Base-by-base conservation (phyloP, 2,888 invertebrate genomes). In the Horisme vitalbata region DNA sequence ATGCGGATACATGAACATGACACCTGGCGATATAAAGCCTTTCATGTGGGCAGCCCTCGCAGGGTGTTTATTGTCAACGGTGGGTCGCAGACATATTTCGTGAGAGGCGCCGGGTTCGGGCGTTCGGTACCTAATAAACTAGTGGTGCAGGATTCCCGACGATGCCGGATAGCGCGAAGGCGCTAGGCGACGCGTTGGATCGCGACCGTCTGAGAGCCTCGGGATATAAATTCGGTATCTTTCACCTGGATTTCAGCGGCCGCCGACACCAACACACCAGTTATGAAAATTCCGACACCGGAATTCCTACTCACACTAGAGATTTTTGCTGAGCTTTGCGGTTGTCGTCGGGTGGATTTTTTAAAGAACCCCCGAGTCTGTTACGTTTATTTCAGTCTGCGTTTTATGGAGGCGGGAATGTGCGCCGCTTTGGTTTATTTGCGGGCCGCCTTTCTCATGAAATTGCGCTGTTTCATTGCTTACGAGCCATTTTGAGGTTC, bases 391-490 rank as follows among this genome's bases (percentile, higher is more conserved):
- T 83, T 79, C 79, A 79, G 80, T 71, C 79, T 82, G 79, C 79
- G 79, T 83, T 86, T 85, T 86, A 85, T 85, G 78, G 74, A 79
- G 77, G 83, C 82, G 84, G 85, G 83, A 84, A 86, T 86, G 83
- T 83, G 77, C 79, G 73, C 72, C 79, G 81, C 79, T 83, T 80
- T 84, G 83, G 85, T 86, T 85, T 87, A 86, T 86, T 84, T 81
- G 83, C 72, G 75, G 73, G 79, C 83, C 79, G 78, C 83, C 79
- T 85, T 81, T 76, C 85, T 81, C 82, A 75, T 85, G 84, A 84
- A 85, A 86, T 85, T 83, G 82, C 83, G 78, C 78, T 84, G 81
- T 85, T 86, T 86, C 86, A 83, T 86, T 81, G 85, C 84, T 83
- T 81, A 83, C 78, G 80, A 80, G 80, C 77, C 77, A 74, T 83